Evolutionary conservation across 2,797 vertebrate genomes (phyloP), one percentile per base, ranked within the genome.

Genomic region (Cacajao melanocephalus): DNA sequence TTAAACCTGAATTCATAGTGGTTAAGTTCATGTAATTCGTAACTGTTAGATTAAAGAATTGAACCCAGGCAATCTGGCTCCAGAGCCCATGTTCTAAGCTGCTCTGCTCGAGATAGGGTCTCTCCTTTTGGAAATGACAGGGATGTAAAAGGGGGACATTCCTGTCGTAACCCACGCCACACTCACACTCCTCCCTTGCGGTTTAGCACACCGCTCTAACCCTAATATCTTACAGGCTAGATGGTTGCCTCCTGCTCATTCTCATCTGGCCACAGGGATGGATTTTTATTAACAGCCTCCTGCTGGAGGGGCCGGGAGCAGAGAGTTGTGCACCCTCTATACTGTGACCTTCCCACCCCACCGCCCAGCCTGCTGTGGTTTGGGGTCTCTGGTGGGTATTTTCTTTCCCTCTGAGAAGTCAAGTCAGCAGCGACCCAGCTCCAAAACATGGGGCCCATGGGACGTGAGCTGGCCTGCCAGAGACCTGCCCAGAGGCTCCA

Each of bases 361-460:
- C 58, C 1, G 0, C 90, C 46, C 57, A 2, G 82, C 33, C 41
- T 28, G 41, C 80, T 22, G 0, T 17, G 39, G 50, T 50, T 28
- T 36, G 48, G 78, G 58, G 80, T 81, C 86, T 41, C 78, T 24
- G 17, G 26, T 50, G 52, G 73, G n/a, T 50, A 48, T 93, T 78
- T 97, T 72, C 82, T 50, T 84, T 84, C 44, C 76, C 86, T 81
- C 84, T 55, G n/a, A 73, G 39, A 57, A 80, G 76, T 87, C 88
- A 84, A 10, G 75, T 33, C 48, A 36, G 58, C 76, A 12, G 44
- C 0, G 0, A 39, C 64, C 48, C 28, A 36, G 9, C 50, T 85
- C 61, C 57, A 58, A 39, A 64, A 57, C 11, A 0, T 2, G 0
- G 81, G 24, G 33, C 80, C 88, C 26, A 0, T 14, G 84, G 82